Conservation (phyloP, 2,888 invertebrate species). For the Mystacides longicornis region DNA sequence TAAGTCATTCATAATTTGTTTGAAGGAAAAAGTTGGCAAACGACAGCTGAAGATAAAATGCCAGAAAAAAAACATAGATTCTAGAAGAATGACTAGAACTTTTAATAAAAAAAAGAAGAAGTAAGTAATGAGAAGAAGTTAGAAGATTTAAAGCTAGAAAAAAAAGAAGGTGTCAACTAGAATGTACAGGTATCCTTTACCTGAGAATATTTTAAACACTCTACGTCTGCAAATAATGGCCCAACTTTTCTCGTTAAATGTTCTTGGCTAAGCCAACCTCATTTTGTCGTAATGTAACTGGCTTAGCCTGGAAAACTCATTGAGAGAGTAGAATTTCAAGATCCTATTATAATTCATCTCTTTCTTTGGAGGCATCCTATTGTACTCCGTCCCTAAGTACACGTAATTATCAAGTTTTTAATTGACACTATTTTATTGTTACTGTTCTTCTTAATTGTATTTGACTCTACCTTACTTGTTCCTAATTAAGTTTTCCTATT, state of each 20-base stretch:
- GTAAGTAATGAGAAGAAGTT: no score
- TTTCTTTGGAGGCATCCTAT: background rate
- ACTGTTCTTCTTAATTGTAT: background rate
- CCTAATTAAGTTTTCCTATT: no score
- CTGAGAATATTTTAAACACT: slow-evolving; percentile 7
- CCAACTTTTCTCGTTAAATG: slow-evolving; percentile 26
- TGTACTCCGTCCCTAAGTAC: background rate
- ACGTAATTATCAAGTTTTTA: slow-evolving; percentile 1
- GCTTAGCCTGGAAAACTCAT: background rate
- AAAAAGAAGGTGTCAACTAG: no score
- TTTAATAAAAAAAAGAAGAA: no score
- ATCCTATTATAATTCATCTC: background rate
- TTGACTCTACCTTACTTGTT: no score
- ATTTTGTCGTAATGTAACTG: background rate
- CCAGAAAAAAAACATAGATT: no score
- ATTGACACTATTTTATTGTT: background rate
- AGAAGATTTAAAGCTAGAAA: no score
- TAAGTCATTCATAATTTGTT: no score
- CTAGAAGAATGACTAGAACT: no score
- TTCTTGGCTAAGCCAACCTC: slow-evolving; percentile 11
- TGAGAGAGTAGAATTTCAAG: background rate
- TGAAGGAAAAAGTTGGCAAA: no score
- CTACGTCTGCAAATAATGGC: slow-evolving; percentile 23
- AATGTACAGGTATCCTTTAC: no score
- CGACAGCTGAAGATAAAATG: no score